Percentiles rank a stretch among this genome's conserved stretches.
Evolutionary conservation across 2,113 vertebrate species (phyloP).

Genomic region (crab-eating macaque (Macaca fascicularis)): DNA sequence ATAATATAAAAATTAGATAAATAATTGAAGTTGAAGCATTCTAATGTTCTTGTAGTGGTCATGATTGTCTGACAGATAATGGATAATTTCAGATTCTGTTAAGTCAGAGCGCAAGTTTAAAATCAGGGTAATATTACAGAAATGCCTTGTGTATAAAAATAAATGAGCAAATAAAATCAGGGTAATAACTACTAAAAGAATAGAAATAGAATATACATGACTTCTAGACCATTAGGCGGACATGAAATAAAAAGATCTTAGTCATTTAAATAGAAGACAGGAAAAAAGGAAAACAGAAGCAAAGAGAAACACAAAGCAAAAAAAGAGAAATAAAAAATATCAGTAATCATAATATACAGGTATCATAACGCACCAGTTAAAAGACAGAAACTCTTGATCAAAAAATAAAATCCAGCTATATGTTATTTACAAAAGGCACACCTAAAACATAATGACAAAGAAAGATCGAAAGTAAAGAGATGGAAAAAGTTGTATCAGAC

Average conservation of each 20-base stretch:
- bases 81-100: background rate
- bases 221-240: background rate
- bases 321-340: background rate
- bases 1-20: background rate
- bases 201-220: background rate
- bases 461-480: slow-evolving; percentile 45
- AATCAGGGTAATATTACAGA: background rate
- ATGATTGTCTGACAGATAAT: background rate
- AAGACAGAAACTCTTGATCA: slow-evolving; percentile 37
- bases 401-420: slow-evolving; percentile 51
- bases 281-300: background rate
- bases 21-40: background rate
- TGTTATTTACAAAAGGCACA: slow-evolving; percentile 51
- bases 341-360: background rate
- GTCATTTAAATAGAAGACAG: background rate
- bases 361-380: slow-evolving; percentile 8
- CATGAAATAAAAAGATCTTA: slow-evolving; percentile 37
- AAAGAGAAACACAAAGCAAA: background rate
- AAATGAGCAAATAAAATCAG: background rate
- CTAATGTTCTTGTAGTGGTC: background rate
- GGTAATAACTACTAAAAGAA: background rate
- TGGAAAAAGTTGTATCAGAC: background rate
- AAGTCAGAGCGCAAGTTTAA: background rate
- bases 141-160: too few species aligned
- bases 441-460: slow-evolving; percentile 43